Evolutionary conservation across 2,888 invertebrate species (phyloP).

Genomic region (Mechanitis mazaeus): DNA sequence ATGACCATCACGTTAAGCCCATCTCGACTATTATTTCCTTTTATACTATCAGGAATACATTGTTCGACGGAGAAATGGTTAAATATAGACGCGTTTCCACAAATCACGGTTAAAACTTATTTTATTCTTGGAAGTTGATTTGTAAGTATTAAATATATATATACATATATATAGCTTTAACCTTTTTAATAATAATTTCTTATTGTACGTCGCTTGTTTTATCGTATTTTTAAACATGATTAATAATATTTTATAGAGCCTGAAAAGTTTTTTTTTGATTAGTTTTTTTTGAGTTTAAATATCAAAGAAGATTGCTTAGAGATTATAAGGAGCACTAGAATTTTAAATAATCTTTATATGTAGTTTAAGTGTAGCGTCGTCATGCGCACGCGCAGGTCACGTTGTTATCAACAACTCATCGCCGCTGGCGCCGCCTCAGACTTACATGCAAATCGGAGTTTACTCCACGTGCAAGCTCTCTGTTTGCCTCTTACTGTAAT

Average conservation of each 20-base stretch:
- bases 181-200: no score
- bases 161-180: no score
- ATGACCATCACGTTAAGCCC: slow-evolving; percentile 22
- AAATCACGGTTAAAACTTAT: slow-evolving; percentile 4
- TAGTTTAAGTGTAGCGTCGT: slow-evolving; percentile 8
- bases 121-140: background rate
- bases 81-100: slow-evolving; percentile 14
- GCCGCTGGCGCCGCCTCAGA: slow-evolving; percentile 32
- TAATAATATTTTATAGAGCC: no score
- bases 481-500: slow-evolving; percentile 2
- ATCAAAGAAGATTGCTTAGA: no score
- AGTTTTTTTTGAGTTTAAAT: no score
- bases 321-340: no score
- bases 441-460: slow-evolving; percentile 30
- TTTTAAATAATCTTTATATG: no score
- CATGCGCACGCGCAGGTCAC: slow-evolving; percentile 25
- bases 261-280: no score
- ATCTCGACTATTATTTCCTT: slow-evolving; percentile 29
- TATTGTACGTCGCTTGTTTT: no score
- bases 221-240: no score
- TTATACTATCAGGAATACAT: slow-evolving; percentile 25
- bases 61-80: slow-evolving; percentile 20
- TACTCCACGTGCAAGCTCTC: slow-evolving; percentile 13
- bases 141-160: no score
- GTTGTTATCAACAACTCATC: slow-evolving; percentile 28